Evolutionary conservation across 2,797 vertebrate genomes (phyloP), one percentile per base, ranked within the genome.

Genomic region (Parambassis ranga): DNA sequence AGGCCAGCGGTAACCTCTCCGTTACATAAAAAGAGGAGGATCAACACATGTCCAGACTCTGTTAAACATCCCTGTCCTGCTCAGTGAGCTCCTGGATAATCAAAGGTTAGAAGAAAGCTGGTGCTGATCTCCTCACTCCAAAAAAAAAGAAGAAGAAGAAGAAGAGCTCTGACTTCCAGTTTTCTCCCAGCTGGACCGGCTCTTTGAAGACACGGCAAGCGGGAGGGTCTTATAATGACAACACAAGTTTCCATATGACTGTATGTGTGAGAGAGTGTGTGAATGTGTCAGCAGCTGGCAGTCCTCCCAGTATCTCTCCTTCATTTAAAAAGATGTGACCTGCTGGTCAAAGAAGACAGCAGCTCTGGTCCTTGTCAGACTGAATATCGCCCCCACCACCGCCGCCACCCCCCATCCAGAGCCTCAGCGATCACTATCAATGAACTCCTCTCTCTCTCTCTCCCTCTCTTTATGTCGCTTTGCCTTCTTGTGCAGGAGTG

Each of bases 351-450:
- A 68, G 35, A 43, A 46, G 67, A 81, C 66, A 55, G 59, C 18
- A 0, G 58, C 18, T 73, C 84, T 84, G 79, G 56, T 82, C 72
- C 75, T 74, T 42, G 44, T 84, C 79, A 83, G 71, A 53, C 27
- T 67, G 41, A 83, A 60, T n/a, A 28, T 1, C 11, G 5, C 35
- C 47, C 28, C 14, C 13, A 51, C 53, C 14, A n/a, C n/a, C n/a
- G n/a, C n/a, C n/a, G n/a, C n/a, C n/a, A n/a, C 5, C 35, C 47
- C 28, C 14, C 13, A 51, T 53, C 14, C 28, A 46, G 26, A 65
- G 15, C 42, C 33, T 26, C 36, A 38, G 10, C 1, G 7, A 42
- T 65, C 39, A 4, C 64, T 44, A 52, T 60, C 53, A 61, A 15
- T 63, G 30, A 71, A 23, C 10, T 41, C 41, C 26, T 19, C 16